Evolutionary conservation across 2,888 invertebrate genomes (phyloP), one percentile per base, ranked within the genome.

Genomic region (Lamellibrachia columna): DNA sequence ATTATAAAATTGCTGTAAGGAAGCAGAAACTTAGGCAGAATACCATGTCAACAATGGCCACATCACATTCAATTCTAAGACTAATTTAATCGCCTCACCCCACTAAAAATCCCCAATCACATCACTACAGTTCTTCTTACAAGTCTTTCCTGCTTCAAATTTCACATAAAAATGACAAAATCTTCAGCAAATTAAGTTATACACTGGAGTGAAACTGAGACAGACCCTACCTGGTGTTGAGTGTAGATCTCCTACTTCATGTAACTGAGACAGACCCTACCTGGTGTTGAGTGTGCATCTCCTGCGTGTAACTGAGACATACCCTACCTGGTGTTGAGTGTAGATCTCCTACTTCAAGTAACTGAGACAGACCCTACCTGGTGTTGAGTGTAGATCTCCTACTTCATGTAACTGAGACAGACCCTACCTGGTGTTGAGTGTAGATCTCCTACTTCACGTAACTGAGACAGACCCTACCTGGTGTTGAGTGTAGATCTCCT

Each of bases 381-480:
- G 75, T 75, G 75, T 22, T 75, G n/a, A 75, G 75, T n/a, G n/a
- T 11, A n/a, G 15, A 22, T 75, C 94, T 97, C 40, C 1, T 40
- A 40, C 40, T 40, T 40, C 40, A 40, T 40, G 40, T 40, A 40
- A 40, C 40, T 40, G 40, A 40, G 40, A 40, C 75, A 22, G 75
- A 6, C 22, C 75, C 75, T 92, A 95, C 95, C 95, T 96, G 96
- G 96, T 98, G 97, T 94, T 98, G 97, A 2, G 97, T 97, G 95
- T 98, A 97, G 28, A 97, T 96, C 94, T 97, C 40, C 1, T 40
- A 0, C 40, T 40, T 0, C 40, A 40, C 0, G 40, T 96, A 53
- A 96, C 75, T 15, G 40, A 40, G 40, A 40, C 97, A 94, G 98
- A 98, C 95, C 97, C 97, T 94, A 98, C 97, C 94, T 98, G 96